Evolutionary conservation across 2,888 invertebrate species (phyloP), one percentile per base, ranked within the genome.

Genomic region (Barypeithes pellucidus): DNA sequence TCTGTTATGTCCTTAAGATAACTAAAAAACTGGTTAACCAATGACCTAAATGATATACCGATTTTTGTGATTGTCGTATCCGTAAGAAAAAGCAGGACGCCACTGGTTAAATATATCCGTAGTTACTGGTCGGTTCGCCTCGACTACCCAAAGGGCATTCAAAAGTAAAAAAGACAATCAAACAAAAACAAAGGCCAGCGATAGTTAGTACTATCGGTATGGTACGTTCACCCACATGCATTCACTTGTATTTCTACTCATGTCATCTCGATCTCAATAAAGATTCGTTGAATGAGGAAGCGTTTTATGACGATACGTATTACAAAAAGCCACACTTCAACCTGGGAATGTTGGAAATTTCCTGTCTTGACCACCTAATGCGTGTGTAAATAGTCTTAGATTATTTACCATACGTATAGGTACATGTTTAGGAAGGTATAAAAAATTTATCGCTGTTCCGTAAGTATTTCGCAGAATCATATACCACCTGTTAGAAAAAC

Each of bases 321-420:
- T 22, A 59, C 52, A 67, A 54, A 62, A 63, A 70, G 54, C 29
- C 54, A 61, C 52, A 63, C 62, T 70, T 70, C 62, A 70, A 33
- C 60, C 22, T 36, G 24, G 70, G 74, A 71, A 74, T 74, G 74
- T 70, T 61, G 66, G 66, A 62, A 75, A 67, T 72, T 75, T 75
- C 75, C 75, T 75, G 75, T 62, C 62, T 67, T 45, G 52, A 62
- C 67, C 45, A 67, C 71, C 71, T 75, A 72, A 67, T 62, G 63
- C 67, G 36, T 65, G 57, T 63, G 63, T 59, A 67, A 67, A 71
- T 66, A 66, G 69, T 65, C 47, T 57, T 57, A 52, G 47, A 70
- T 71, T 74, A 74, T 70, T 71, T 67, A 61, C 70, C 61, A 62
- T 74, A 68, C 60, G 73, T 70, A 67, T 4, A 39, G 59, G 60